phyloP scores from a whole-genome alignment of 2,113 vertebrate species.

The Cephalopterus ornatus region DNA sequence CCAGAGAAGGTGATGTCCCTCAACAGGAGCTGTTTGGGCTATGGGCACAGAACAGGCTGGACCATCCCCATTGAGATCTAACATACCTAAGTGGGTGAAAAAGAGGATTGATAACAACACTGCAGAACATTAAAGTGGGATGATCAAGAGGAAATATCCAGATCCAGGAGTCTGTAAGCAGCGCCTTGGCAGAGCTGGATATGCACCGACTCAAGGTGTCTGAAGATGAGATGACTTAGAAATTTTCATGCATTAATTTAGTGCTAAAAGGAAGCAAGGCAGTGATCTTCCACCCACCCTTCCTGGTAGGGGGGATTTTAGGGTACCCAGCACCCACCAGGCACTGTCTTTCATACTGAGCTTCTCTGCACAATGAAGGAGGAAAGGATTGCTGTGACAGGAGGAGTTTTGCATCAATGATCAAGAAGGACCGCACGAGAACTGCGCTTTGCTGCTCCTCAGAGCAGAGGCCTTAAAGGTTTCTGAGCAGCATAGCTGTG shows the following conservation, averaged over 20 bases:
- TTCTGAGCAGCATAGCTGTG: neutral
- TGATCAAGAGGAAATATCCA: neutral
- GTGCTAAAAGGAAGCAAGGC: neutral
- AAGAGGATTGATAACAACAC: neutral
- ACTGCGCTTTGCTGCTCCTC: neutral
- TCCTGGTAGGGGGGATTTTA: neutral
- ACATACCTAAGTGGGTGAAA: neutral
- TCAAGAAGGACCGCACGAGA: neutral
- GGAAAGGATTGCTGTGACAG: neutral
- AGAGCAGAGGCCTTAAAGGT: neutral
- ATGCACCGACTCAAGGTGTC: neutral
- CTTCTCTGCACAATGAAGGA: neutral
- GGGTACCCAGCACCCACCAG: neutral
- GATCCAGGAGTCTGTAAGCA: neutral
- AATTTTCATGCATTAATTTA: neutral
- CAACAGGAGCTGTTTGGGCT: neutral
- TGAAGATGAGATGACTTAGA: neutral
- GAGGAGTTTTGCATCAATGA: neutral
- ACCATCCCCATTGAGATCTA: neutral
- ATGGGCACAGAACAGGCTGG: neutral
- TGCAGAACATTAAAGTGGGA: neutral
- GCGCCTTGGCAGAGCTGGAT: neutral
- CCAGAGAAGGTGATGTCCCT: accelerated
- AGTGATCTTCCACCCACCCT: neutral
- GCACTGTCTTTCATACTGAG: neutral